Evolutionary conservation across 2,113 vertebrate genomes (phyloP), one percentile per base, ranked within the genome.

Genomic region (Melanotaenia duboulayi): DNA sequence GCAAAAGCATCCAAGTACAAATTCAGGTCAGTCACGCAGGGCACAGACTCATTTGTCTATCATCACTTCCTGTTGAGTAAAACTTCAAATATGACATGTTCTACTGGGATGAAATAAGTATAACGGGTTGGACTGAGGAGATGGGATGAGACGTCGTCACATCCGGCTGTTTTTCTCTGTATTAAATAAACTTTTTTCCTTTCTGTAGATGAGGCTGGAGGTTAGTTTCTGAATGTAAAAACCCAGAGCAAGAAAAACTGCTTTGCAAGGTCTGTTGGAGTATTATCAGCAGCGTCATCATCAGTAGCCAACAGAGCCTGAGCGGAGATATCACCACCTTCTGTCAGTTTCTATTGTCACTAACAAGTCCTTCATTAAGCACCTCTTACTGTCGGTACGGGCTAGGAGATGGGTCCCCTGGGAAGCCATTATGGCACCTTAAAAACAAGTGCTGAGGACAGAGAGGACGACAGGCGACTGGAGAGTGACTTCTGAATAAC

Each of bases 401-500:
- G 62, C 40, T 69, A 56, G 58, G 60, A 70, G 57, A 50, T 35
- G 70, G 58, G 39, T 59, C 64, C 50, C 50, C 50, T 14, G 57
- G 59, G 67, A 69, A 56, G 64, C 48, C 57, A 71, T 79, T 63
- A 68, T 14, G 22, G 40, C 65, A 75, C 58, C 46, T 28, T 56
- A 73, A 80, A 71, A 76, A 40, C 61, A 83, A 64, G 28, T 67
- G 64, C 52, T 49, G 44, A 64, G 67, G 62, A 79, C 54, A 68
- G 13, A 7, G 28, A 52, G 52, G 48, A 22, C 20, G 7, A 52
- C 24, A 32, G 10, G 4, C 65, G 59, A 49, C n/a, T 0, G 28
- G 35, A 39, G 54, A 42, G 37, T 37, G 48, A 51, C 52, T 42
- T 83, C 73, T 80, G 83, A 86, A 83, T 77, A 74, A 79, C 64